Conservation (phyloP, 1,140 invertebrate genomes). For the Rhopalosiphum maidis region DNA sequence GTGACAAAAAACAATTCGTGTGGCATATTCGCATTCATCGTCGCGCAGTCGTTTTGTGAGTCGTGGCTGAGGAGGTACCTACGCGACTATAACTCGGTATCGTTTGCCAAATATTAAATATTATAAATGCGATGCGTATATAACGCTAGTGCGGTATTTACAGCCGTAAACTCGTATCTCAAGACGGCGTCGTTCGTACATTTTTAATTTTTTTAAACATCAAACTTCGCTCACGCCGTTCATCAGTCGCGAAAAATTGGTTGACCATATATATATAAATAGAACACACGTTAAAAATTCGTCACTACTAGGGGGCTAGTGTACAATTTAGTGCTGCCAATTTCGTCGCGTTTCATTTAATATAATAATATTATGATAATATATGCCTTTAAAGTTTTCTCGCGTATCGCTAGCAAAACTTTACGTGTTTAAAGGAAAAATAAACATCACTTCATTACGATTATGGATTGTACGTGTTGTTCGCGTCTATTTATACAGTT, state of each 20-base stretch:
- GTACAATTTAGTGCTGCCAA: neutral
- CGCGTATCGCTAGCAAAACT: neutral
- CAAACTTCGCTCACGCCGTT: neutral
- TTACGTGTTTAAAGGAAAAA: neutral
- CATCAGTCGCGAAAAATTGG: neutral
- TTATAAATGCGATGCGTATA: neutral
- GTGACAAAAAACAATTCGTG: neutral
- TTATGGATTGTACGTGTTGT: slow-evolving; percentile 4
- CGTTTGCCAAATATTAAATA: neutral
- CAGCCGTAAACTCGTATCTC: neutral
- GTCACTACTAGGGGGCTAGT: neutral
- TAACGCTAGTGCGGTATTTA: neutral
- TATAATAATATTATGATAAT: slow-evolving; percentile 7
- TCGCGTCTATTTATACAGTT: neutral
- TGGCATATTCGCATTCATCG: neutral
- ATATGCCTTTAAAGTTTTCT: neutral
- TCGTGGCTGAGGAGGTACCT: too few species aligned
- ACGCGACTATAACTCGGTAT: neutral
- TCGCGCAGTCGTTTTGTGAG: too few species aligned
- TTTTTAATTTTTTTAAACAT: neutral
- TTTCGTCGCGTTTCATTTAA: neutral
- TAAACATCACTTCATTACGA: neutral
- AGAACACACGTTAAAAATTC: neutral
- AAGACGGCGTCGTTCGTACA: neutral
- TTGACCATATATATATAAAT: neutral